Percentiles rank a stretch among this genome's conserved stretches.
Conservation (phyloP, 37 sponge, comb jelly and placozoan genomes). For the Bolinopsis microptera region DNA sequence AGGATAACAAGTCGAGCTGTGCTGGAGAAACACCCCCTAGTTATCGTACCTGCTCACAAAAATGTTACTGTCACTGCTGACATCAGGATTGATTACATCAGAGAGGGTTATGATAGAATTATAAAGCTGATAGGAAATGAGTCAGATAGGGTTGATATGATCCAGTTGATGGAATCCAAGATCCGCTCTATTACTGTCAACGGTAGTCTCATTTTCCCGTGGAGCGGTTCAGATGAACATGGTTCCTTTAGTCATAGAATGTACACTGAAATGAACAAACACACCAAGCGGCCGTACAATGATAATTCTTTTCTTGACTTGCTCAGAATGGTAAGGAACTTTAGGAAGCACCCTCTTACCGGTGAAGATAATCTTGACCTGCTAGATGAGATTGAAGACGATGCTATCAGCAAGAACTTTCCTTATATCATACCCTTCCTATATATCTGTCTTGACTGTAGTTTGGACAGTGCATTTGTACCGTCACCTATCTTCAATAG, state of each 20-base stretch:
- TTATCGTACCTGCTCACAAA: not conserved
- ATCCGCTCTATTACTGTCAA: not conserved
- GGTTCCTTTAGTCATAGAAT: not conserved
- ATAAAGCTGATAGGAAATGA: not conserved
- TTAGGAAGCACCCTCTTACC: not conserved
- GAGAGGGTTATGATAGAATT: not conserved
- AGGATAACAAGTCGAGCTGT: not conserved
- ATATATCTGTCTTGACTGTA: not conserved
- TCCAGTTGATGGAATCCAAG: not conserved
- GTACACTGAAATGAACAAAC: not conserved
- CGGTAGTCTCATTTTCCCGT: not conserved
- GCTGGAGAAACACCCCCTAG: not conserved
- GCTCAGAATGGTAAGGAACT: not conserved
- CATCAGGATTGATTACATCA: not conserved
- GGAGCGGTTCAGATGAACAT: not conserved
- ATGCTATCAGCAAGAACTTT: not conserved
- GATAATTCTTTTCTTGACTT: not conserved
- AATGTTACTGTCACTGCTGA: not conserved
- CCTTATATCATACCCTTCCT: not conserved
- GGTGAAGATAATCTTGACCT: not conserved
- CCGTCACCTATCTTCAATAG: too few relatives aligned
- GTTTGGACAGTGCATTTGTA: not conserved
- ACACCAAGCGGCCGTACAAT: not conserved
- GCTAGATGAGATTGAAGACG: not conserved
- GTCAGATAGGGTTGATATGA: not conserved